These are phyloP conservation scores for Xenotilapia leptura DNA, from an alignment of 2,113 vertebrate species.

Conservation along the genomic window DNA sequence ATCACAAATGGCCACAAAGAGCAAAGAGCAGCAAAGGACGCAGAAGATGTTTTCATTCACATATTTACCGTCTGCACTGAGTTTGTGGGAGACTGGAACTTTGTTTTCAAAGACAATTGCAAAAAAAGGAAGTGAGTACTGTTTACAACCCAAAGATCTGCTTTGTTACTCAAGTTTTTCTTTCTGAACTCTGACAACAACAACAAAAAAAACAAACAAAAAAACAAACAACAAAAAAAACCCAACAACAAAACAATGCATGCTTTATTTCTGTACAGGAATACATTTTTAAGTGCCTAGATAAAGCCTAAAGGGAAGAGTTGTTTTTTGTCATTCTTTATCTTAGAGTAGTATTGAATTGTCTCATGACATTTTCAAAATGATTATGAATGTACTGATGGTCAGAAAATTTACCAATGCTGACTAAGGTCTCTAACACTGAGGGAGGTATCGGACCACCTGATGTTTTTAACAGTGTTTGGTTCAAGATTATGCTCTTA, in stretches of 20 bases:
- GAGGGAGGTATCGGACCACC: neutral
- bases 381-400: slow-evolving; percentile 38
- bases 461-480: neutral
- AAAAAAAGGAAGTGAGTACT: slow-evolving; percentile 53
- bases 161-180: slow-evolving; percentile 68
- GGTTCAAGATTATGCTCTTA: slow-evolving; percentile 21
- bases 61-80: neutral
- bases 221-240: neutral
- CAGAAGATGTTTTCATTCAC: neutral
- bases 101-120: slow-evolving; percentile 12
- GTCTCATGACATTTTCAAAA: neutral
- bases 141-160: slow-evolving; percentile 86
- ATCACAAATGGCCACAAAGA: neutral
- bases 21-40: neutral
- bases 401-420: neutral
- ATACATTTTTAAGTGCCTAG: slow-evolving; percentile 83
- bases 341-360: slow-evolving; percentile 46
- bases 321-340: slow-evolving; percentile 76
- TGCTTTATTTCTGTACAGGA: slow-evolving; percentile 83
- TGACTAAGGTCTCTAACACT: slow-evolving; percentile 26
- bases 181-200: slow-evolving; percentile 24
- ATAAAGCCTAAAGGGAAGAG: slow-evolving; percentile 67
- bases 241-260: slow-evolving; percentile 66
- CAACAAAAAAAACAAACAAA: neutral
- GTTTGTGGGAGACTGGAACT: neutral